Base-by-base conservation (phyloP, 1,140 invertebrate species). In the Anastatus disparis region DNA sequence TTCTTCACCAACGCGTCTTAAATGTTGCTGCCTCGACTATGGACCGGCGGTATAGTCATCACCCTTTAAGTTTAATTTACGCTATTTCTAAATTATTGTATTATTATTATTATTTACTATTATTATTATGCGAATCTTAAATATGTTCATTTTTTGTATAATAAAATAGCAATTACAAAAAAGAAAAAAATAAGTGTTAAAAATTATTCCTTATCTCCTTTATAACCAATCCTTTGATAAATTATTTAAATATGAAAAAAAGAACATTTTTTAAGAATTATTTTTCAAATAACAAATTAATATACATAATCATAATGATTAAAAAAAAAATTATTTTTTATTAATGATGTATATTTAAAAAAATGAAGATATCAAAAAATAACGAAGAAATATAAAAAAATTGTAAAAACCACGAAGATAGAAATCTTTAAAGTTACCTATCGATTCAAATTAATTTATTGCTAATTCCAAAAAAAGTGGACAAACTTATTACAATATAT, bases 131-230 rank as follows among this genome's bases (percentile, higher is more conserved):
- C 66, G 52, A 71, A 70, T 42, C 69, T 35, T 77, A 76, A 70
- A 44, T 77, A 77, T 71, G 65, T 76, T 74, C 73, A 74, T 74
- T 75, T 78, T 77, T 79, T 79, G 72, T 77, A 76, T 71, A 76
- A 79, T 74, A 79, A 81, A 78, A 53, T 56, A 74, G 58, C 73
- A 75, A 76, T 67, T 76, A 73, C 71, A 69, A 75, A 73, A 58
- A 75, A 70, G 4, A n/a, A n/a, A n/a, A n/a, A 12, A 26, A 56
- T 22, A 17, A 31, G 4, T 2, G 1, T 22, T 56, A 22, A 10
- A 38, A 56, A 38, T 38, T 31, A 29, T 17, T 38, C 9, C 7
- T n/a, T 22, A 24, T 40, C 22, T 2, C 6, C 31, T 13, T 20
- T 55, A 15, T 9, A 24, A 31, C 2, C n/a, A n/a, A 31, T 35